Conservation (phyloP, 2,113 vertebrate genomes). For the Nibea albiflora region DNA sequence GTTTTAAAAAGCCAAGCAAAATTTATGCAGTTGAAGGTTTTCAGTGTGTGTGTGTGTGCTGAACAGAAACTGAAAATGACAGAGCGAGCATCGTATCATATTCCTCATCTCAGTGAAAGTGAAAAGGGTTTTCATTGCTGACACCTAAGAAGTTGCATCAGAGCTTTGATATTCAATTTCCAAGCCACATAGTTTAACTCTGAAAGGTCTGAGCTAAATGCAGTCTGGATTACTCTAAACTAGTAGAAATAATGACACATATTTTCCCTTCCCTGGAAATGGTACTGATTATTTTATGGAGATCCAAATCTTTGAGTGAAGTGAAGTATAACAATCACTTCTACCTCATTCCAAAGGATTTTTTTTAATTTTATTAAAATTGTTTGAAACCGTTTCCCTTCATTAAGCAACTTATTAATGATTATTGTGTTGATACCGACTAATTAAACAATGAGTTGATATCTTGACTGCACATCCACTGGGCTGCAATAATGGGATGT, state of each 20-base stretch:
- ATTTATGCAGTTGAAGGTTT: not conserved
- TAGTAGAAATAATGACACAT: not conserved
- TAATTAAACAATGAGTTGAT: conserved; percentile 5
- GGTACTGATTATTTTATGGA: conserved; percentile 6
- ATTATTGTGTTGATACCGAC: not conserved
- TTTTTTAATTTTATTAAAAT: not conserved
- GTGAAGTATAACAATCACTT: not conserved
- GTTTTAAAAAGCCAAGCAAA: conserved; percentile 1
- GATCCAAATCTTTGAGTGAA: not conserved
- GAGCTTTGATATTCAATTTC: conserved; percentile 2
- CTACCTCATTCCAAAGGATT: not conserved
- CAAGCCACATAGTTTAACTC: not conserved
- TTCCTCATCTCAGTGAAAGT: not conserved
- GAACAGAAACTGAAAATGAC: conserved; percentile 22
- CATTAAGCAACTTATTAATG: conserved; percentile 12
- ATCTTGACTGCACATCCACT: not conserved
- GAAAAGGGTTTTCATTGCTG: conserved; percentile 21
- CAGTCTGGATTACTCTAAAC: not conserved
- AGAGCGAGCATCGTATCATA: conserved; percentile 1
- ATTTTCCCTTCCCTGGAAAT: too few species aligned
- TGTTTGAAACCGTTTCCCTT: conserved; percentile 3
- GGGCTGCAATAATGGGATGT: not conserved
- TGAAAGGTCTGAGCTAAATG: not conserved
- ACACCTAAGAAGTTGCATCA: conserved; percentile 8
- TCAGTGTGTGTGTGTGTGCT: not conserved